Conservation (phyloP, 2,113 vertebrate species). For the Mirza zaza region DNA sequence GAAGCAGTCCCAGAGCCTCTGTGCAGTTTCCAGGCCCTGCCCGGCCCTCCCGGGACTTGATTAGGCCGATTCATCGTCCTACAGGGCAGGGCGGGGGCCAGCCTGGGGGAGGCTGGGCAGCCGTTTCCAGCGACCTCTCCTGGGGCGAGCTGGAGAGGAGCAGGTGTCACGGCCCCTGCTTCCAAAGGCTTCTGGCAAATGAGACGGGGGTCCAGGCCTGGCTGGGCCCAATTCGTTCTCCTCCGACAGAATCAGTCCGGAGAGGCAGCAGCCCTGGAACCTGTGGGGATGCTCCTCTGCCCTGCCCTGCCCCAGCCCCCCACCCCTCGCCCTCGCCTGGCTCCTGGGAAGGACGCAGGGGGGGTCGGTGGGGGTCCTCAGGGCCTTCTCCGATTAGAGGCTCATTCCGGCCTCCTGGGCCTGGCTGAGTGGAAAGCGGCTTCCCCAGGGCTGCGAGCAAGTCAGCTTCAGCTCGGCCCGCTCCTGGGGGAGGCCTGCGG, state of each 20-base stretch:
- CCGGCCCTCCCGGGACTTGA: neutral
- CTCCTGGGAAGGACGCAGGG: neutral
- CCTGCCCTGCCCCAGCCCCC: neutral
- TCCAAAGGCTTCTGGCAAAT: neutral
- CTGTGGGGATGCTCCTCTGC: neutral
- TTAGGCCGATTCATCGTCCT: neutral
- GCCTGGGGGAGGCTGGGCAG: neutral
- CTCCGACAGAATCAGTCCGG: neutral
- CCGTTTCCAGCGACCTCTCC: neutral
- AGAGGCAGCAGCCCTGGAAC: neutral
- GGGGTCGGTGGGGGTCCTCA: neutral
- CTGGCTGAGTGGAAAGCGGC: neutral
- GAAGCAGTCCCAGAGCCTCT: neutral
- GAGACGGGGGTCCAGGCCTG: fast-evolving
- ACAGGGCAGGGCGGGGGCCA: neutral
- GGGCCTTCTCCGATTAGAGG: neutral
- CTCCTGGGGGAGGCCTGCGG: neutral
- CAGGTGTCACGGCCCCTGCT: neutral
- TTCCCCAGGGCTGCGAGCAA: neutral
- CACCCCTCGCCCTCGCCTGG: too few relatives aligned
- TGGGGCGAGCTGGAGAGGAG: neutral
- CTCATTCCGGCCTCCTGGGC: neutral
- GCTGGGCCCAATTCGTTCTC: neutral
- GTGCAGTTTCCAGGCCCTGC: fast-evolving
- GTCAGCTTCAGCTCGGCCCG: neutral